These are phyloP conservation scores for Xylophagus ater DNA, from an alignment of 2,888 invertebrate genomes.

Conservation along the genomic window DNA sequence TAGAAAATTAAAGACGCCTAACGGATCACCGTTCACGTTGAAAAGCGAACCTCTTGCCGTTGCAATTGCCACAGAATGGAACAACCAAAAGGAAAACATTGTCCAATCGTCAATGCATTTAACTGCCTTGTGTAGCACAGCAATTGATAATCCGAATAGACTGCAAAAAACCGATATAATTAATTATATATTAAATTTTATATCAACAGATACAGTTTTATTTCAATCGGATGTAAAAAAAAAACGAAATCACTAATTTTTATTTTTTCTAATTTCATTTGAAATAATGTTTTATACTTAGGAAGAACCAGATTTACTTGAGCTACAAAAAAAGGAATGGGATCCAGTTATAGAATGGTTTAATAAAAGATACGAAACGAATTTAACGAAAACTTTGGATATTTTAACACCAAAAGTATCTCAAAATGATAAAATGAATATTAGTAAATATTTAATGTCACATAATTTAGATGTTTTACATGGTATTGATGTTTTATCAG, in stretches of 20 bases:
- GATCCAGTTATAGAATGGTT: conserved; percentile 85
- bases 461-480: conserved; percentile 70
- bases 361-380: conserved; percentile 63
- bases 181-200: conserved; percentile 64
- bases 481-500: conserved; percentile 48
- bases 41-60: conserved; percentile 80
- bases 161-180: conserved; percentile 64
- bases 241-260: background rate
- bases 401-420: conserved; percentile 59
- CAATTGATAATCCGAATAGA: conserved; percentile 84
- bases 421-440: conserved; percentile 51
- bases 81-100: conserved; percentile 68
- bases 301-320: conserved; percentile 66
- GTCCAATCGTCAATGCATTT: conserved; percentile 78
- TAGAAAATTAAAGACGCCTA: conserved; percentile 80
- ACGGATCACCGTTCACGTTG: conserved; percentile 63
- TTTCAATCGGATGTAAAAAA: conserved; percentile 56
- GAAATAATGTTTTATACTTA: conserved; percentile 27
- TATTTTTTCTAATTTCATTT: background rate
- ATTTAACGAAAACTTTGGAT: conserved; percentile 56
- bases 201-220: conserved; percentile 72
- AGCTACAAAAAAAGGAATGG: conserved; percentile 75
- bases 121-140: conserved; percentile 83
- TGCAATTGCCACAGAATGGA: conserved; percentile 92
- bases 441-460: conserved; percentile 69